Base-by-base conservation (phyloP, 2,113 vertebrate species). In the Stigmatopora argus region DNA sequence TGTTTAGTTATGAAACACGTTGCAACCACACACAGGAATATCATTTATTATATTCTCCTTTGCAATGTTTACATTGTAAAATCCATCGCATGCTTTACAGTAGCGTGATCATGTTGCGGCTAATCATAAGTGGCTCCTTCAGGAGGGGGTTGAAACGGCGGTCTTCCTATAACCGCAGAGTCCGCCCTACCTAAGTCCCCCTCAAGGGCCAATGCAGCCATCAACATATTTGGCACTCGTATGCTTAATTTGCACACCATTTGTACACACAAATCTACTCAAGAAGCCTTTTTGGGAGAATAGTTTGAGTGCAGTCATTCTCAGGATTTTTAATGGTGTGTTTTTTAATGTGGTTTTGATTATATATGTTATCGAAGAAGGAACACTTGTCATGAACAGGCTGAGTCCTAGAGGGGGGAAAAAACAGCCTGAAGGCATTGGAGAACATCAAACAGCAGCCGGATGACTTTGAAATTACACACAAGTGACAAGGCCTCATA, bases 31-130 rank as follows among this genome's bases (percentile, higher is more conserved):
- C 70, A 79, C 71, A 75, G 75, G 70, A 78, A 72, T 2, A 34
- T 75, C 80, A 87, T 81, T 81, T 77, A 83, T 73, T 38, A 64
- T 67, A 62, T 73, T 68, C 75, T 64, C 66, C 55, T 34, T 49
- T 49, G 26, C 66, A 6, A 67, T 44, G 70, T 72, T 69, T 78
- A 73, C 48, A 9, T 62, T 55, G 48, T 41, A 72, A 77, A 79
- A 55, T 38, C 67, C 53, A 26, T 75, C 49, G 77, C 74, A 83
- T 70, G 72, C 81, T 85, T 79, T 77, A 69, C 58, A 19, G 35
- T 18, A 9, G 35, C 12, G 35, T 9, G 35, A 44, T 41, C 41
- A 60, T 44, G 58, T 18, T 12, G 9, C 35, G 38, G 58, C 35
- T 60, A 60, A 60, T 60, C 35, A 60, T 44, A 44, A 60, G 35